Evolutionary conservation across 2,888 invertebrate species (phyloP), one percentile per base, ranked within the genome.

Genomic region (Hyles lineata): DNA sequence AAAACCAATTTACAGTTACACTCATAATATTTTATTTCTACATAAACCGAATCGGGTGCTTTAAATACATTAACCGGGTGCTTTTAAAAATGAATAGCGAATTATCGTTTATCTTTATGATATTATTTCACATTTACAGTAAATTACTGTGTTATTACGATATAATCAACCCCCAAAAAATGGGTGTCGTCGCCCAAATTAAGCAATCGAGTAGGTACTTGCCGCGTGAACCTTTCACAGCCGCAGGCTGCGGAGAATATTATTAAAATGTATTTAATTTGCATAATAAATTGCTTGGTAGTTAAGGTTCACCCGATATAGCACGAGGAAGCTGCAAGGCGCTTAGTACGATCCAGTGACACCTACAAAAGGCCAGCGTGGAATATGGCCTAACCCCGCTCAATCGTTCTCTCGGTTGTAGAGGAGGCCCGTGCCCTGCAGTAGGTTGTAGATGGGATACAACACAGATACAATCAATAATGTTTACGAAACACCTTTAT

Each of bases 201-300:
- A 77, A 80, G 79, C 72, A 74, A 80, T 78, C 76, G 76, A 63
- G 72, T n/a, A n/a, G n/a, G n/a, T 71, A 74, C 62, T 71, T 77
- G 23, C 67, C 43, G 15, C 43, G 50, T 67, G 76, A 74, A 63
- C 70, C 74, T 77, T 77, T 77, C 77, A 74, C 77, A 72, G 79
- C 79, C 77, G 74, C 72, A 69, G 77, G 79, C 76, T 76, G 72
- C 71, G 55, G 67, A 70, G 73, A 73, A 73, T 69, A 75, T 74
- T 77, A 76, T 75, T 74, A 69, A 74, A 74, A 74, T 62, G 73
- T 74, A 71, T 55, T 71, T 21, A 60, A 71, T 71, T 55, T 71
- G 25, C 84, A 83, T 83, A 81, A 80, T 81, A 84, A 84, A 84
- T 84, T 81, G 77, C 75, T 76, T 43, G 76, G 75, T 80, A 74